Evolutionary conservation across 2,113 vertebrate genomes (phyloP).

Genomic region (Pseudorasbora parva): DNA sequence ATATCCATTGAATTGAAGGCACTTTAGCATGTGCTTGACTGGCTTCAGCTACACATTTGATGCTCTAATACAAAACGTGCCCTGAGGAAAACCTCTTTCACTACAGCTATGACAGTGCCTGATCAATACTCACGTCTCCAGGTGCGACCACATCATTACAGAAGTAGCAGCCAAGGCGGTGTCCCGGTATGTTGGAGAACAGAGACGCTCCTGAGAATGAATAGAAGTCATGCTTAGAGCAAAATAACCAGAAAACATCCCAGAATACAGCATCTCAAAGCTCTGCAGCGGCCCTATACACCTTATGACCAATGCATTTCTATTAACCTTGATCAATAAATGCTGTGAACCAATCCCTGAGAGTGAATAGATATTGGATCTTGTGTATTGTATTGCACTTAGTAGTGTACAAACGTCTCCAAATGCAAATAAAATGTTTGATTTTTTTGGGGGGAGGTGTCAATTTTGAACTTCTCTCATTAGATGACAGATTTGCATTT

Average conservation of each 20-base stretch:
- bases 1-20: neutral
- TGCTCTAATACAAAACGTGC: neutral
- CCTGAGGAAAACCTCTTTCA: neutral
- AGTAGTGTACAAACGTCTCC: neutral
- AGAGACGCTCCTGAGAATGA: conserved; percentile 82
- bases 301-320: neutral
- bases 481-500: neutral
- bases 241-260: neutral
- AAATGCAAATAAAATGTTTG: neutral
- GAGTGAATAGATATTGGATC: neutral
- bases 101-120: neutral
- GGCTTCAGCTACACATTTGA: neutral
- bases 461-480: too few relatives aligned
- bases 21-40: neutral
- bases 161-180: conserved; percentile 97
- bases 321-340: too few relatives aligned
- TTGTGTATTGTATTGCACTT: neutral
- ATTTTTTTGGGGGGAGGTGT: too few relatives aligned
- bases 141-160: conserved; percentile 98
- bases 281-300: neutral
- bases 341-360: neutral
- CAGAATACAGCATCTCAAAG: neutral
- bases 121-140: conserved; percentile 87
- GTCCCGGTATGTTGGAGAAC: conserved; percentile 97
- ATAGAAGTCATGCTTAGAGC: neutral